Evolutionary conservation across 2,888 invertebrate genomes (phyloP), one percentile per base, ranked within the genome.

Genomic region (Mimachlamys varia): DNA sequence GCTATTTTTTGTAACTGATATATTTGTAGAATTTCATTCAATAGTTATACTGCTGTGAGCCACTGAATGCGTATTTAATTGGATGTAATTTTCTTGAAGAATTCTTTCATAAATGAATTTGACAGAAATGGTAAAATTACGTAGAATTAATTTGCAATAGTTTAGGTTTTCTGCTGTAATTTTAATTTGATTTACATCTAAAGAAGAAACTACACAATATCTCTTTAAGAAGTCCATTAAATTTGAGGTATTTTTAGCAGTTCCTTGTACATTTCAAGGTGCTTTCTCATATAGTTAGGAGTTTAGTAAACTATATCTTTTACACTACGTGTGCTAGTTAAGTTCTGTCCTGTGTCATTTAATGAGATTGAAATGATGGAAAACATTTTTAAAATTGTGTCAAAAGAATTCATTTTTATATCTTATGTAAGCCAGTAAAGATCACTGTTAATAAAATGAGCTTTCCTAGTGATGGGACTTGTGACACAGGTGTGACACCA

Each of bases 231-330:
- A 76, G 33, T 33, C 76, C 33, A 76, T 33, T 27, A 76, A 7
- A 27, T n/a, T 76, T n/a, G n/a, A 27, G n/a, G n/a, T 76, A 76
- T 76, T n/a, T 76, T 76, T 76, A 76, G 62, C 27, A 76, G 62
- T 76, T 27, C n/a, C n/a, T n/a, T n/a, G n/a, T 27, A 76, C 22
- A 76, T 27, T 10, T 33, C 27, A 33, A 76, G 10, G 7, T 2
- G 33, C 33, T 76, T 1, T 7, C 12, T 33, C 76, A 76, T 76
- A 13, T 0, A 33, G 22, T 27, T 19, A 58, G 53, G n/a, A 12
- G 76, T 76, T 62, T 62, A 76, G 7, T 33, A 13, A 44, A 7
- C 44, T 27, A 12, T 76, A 33, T 33, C 33, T 27, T 33, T 76
- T 76, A 76, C 76, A 22, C 27, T 12, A 1, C 33, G 10, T 27